These are phyloP conservation scores for Mormyrops boulengeri DNA, from an alignment of 2,797 vertebrate genomes.

Conservation along the genomic window DNA sequence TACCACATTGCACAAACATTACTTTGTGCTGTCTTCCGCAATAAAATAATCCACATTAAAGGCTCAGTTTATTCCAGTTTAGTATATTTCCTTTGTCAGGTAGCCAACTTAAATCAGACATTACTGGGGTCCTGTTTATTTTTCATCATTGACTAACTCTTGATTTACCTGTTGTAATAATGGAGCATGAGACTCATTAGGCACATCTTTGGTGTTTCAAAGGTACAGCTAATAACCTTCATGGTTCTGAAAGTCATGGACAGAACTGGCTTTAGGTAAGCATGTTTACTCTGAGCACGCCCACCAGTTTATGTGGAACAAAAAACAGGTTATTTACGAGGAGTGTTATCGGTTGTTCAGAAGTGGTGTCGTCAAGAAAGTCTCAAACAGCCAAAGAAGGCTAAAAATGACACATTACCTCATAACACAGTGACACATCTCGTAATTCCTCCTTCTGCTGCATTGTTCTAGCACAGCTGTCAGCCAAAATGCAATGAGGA, in stretches of 20 bases:
- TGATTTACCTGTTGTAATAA: neutral
- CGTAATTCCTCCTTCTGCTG: constrained; percentile 17
- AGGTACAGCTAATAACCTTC: neutral
- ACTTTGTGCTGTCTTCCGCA: neutral
- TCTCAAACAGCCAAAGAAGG: neutral
- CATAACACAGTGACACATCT: constrained; percentile 44
- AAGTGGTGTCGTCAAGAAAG: neutral
- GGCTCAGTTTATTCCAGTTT: neutral
- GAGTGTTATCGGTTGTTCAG: neutral
- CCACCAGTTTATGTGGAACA: neutral
- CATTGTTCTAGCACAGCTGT: constrained; percentile 37
- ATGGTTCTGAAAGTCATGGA: neutral
- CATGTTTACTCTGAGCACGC: neutral
- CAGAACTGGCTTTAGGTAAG: neutral
- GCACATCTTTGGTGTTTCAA: neutral
- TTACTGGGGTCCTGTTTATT: neutral
- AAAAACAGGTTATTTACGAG: neutral
- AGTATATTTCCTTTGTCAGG: neutral
- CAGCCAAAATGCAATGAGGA: constrained; percentile 30
- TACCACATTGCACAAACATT: neutral
- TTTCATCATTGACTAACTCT: neutral
- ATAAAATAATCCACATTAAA: neutral
- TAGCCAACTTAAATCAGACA: neutral
- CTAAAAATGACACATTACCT: constrained; percentile 36
- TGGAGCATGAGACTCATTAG: neutral